Evolutionary conservation across 2,888 invertebrate genomes (phyloP).

Genomic region (Apocheima hispidaria): DNA sequence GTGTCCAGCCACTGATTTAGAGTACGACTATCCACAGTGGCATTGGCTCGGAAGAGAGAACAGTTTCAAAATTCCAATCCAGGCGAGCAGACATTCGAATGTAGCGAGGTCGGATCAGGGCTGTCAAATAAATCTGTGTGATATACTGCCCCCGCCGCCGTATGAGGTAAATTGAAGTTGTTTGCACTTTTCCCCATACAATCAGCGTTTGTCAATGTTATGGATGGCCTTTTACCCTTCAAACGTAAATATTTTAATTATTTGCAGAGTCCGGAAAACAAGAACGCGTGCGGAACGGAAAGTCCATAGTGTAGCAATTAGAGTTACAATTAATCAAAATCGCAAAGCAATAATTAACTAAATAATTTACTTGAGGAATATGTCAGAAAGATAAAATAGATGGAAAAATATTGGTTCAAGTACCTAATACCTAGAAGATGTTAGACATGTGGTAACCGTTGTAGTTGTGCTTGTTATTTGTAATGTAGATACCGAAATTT

Average conservation of each 20-base stretch:
- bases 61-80: conserved; percentile 84
- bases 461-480: conserved; percentile 64
- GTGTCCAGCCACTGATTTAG: conserved; percentile 81
- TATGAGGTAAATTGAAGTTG: conserved; percentile 85
- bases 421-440: conserved; percentile 33
- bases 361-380: conserved; percentile 40
- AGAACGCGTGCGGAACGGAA: conserved; percentile 59
- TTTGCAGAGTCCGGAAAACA: conserved; percentile 79
- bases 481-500: conserved; percentile 66
- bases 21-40: conserved; percentile 84
- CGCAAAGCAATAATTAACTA: conserved; percentile 64
- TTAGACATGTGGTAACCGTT: conserved; percentile 45
- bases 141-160: conserved; percentile 88
- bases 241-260: conserved; percentile 39
- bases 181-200: conserved; percentile 57
- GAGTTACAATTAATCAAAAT: conserved; percentile 43
- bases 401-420: conserved; percentile 24
- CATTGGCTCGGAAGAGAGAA: conserved; percentile 83
- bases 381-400: conserved; percentile 49
- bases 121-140: conserved; percentile 88
- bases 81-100: conserved; percentile 79
- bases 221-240: conserved; percentile 41
- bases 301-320: conserved; percentile 44
- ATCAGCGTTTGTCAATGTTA: conserved; percentile 54
- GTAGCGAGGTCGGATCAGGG: conserved; percentile 81